A percentile compares a stretch with the other conserved stretches of the same genome.
These are phyloP conservation scores for Clamator glandarius DNA, from an alignment of 2,797 vertebrate genomes.

Conservation along the genomic window DNA sequence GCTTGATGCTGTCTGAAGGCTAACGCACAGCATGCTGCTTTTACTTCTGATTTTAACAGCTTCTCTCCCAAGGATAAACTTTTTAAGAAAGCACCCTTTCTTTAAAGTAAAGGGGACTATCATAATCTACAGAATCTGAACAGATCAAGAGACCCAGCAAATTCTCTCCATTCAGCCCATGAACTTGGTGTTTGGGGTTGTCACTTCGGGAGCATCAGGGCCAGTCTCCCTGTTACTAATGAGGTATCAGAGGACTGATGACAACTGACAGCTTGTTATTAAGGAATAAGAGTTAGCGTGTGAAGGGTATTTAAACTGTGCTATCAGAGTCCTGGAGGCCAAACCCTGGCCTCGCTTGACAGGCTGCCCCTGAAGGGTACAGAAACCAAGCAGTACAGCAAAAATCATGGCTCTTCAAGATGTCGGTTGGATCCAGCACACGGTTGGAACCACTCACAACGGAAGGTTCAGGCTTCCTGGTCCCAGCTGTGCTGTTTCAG, in stretches of 20 bases:
- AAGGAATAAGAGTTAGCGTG: not conserved
- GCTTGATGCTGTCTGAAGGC: conserved; percentile 25
- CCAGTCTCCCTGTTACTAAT: not conserved
- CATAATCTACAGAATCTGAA: not conserved
- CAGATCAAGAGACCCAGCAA: not conserved
- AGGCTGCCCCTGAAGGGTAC: not conserved
- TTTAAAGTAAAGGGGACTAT: not conserved
- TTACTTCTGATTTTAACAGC: not conserved
- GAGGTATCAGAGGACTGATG: not conserved
- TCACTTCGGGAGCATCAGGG: not conserved
- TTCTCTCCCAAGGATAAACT: not conserved
- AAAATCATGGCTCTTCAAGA: not conserved
- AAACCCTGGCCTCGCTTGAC: not conserved
- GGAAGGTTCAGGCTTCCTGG: not conserved
- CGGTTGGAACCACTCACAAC: fast-evolving
- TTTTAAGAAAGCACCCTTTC: not conserved
- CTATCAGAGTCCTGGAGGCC: not conserved
- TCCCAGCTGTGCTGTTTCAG: not conserved
- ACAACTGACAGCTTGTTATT: not conserved
- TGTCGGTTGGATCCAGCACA: fast-evolving
- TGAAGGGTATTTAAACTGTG: not conserved
- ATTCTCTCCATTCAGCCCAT: not conserved
- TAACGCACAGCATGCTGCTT: not conserved
- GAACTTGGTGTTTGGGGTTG: not conserved
- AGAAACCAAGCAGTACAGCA: not conserved